Base-by-base conservation (phyloP, 2,888 invertebrate genomes). In the Melanargia galathea region DNA sequence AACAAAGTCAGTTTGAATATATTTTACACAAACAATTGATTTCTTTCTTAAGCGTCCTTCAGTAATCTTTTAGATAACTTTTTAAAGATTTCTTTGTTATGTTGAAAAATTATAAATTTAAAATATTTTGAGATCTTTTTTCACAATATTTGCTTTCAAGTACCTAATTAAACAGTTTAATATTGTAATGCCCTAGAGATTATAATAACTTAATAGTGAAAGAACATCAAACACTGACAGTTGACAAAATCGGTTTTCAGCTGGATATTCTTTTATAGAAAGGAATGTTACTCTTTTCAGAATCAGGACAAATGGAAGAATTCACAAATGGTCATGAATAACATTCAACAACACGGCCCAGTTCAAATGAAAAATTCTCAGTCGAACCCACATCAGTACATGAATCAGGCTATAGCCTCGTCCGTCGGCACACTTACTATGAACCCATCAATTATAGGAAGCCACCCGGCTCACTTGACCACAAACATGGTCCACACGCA, bases 261-360 rank as follows among this genome's bases (percentile, higher is more conserved):
- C 16, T 30, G 3, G 5, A 38, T 7, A 20, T 11, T 2, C 13
- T n/a, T n/a, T 45, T 33, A 57, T 20, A 57, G 30, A 30, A 57
- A 30, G 7, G 2, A 43, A 33, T 52, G 13, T 33, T 33, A 51
- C 35, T 52, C 20, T 63, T 33, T 94, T 64, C 92, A 96, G 96
- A 95, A 94, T 87, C 95, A 95, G 85, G 96, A 96, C 90, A 96
- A 96, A 92, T 96, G 96, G 96, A 96, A 96, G 84, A 96, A 95
- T 86, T 90, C 94, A 77, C 82, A 93, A 80, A 87, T 91, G 48
- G 80, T 83, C 80, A 92, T 90, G 90, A 90, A 87, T 86, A 93
- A 87, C 79, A 93, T 87, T 91, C 93, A 91, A 78, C 83, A 92
- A 73, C 92, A 94, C 82, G 92, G 92, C 73, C 79, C 87, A 83